These are phyloP conservation scores for Leptinotarsa lineolata DNA, from an alignment of 1,140 invertebrate species.

Conservation along the genomic window DNA sequence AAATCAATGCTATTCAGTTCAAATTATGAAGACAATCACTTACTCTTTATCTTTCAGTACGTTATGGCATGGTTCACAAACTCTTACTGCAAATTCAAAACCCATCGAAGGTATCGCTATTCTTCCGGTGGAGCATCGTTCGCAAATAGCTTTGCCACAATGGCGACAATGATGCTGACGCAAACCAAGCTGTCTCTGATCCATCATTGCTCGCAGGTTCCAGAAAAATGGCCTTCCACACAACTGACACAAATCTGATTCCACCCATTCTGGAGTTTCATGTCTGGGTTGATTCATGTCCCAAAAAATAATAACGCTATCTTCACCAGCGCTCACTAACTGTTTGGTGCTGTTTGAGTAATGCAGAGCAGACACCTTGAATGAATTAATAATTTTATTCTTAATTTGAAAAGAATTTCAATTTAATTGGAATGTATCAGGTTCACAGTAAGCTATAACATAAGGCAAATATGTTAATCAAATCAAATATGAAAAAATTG, in stretches of 20 bases:
- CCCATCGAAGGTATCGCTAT: constrained; percentile 93
- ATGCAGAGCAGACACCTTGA: constrained; percentile 77
- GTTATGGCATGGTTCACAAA: constrained; percentile 90
- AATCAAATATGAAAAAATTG: no score
- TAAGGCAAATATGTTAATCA: no score
- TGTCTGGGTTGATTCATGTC: constrained; percentile 81
- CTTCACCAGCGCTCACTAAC: constrained; percentile 93
- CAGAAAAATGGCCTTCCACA: constrained; percentile 97
- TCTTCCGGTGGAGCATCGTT: constrained; percentile 85
- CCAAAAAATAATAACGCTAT: constrained; percentile 93
- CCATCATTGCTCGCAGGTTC: constrained; percentile 98
- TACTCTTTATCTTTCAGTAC: constrained; percentile 85
- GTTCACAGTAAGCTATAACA: no score
- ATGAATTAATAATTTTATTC: no score
- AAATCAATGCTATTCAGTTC: no score
- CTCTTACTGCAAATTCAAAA: constrained; percentile 95
- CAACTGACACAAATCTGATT: constrained; percentile 90
- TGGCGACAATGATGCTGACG: constrained; percentile 88
- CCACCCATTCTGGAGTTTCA: constrained; percentile 94
- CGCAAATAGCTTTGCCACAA: constrained; percentile 94
- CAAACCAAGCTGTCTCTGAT: constrained; percentile 87
- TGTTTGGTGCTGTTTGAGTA: constrained; percentile 80
- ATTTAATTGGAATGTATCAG: no score
- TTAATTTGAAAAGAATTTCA: no score
- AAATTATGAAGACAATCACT: constrained; percentile 52